These are phyloP conservation scores for Xyrauchen texanus DNA, from an alignment of 2,113 vertebrate genomes.

Conservation along the genomic window DNA sequence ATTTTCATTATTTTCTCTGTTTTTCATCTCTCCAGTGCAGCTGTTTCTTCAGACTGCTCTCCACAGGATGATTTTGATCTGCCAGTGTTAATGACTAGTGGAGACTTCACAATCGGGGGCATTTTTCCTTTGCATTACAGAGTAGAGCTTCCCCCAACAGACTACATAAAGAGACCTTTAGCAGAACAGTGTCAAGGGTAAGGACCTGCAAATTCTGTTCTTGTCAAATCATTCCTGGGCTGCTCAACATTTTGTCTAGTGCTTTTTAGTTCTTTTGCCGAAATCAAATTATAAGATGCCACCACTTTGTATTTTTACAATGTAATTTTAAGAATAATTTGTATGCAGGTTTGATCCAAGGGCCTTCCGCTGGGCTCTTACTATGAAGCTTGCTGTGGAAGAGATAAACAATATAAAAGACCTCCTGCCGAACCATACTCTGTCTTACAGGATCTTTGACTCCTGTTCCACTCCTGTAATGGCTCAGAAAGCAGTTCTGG, in stretches of 20 bases:
- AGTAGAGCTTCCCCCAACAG: slow-evolving; percentile 67
- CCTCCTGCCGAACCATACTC: slow-evolving; percentile 66
- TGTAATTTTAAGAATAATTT: not conserved
- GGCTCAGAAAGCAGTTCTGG: slow-evolving; percentile 69
- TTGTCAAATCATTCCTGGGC: not conserved
- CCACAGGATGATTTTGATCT: slow-evolving; percentile 53
- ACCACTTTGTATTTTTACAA: not conserved
- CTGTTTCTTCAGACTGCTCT: slow-evolving; percentile 49
- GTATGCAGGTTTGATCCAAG: slow-evolving; percentile 71
- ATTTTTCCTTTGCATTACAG: slow-evolving; percentile 69
- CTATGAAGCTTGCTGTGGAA: slow-evolving; percentile 74
- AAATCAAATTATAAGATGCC: not conserved
- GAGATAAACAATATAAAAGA: slow-evolving; percentile 71
- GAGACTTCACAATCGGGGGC: slow-evolving; percentile 65
- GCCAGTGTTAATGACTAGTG: slow-evolving; percentile 59
- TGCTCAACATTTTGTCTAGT: not conserved
- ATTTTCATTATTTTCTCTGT: slow-evolving; percentile 41
- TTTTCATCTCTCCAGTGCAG: slow-evolving; percentile 36
- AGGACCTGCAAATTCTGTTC: slow-evolving; percentile 26
- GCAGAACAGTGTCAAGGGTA: slow-evolving; percentile 72
- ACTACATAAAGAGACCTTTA: slow-evolving; percentile 64
- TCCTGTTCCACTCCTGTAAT: slow-evolving; percentile 74
- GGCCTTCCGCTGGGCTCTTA: slow-evolving; percentile 74
- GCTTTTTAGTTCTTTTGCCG: not conserved
- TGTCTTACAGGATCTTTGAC: slow-evolving; percentile 77